phyloP scores from a whole-genome alignment of 2,113 vertebrate species.

The Meleagris gallopavo region DNA sequence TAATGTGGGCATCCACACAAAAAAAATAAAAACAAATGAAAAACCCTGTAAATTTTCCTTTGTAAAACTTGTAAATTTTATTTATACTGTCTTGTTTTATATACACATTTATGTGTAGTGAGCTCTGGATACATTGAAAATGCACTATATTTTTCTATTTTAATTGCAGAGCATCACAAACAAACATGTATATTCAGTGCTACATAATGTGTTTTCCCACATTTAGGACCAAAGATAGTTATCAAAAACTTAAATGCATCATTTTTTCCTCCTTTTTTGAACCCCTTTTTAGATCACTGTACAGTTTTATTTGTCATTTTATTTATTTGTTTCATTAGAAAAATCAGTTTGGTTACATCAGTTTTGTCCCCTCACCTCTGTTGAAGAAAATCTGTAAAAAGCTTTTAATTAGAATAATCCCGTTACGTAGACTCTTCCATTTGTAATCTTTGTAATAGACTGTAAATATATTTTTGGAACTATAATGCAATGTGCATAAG shows the following conservation, averaged over 20 bases:
- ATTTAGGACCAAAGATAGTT: constrained; percentile 99
- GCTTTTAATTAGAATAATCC: constrained; percentile 90
- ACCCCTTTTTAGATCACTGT: constrained; percentile 86
- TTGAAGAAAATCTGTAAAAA: constrained; percentile 87
- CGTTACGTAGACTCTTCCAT: constrained; percentile 95
- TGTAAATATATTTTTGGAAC: constrained; percentile 99
- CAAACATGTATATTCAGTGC: constrained; percentile 94
- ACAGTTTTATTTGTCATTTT: constrained; percentile 93
- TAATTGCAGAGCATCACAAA: constrained; percentile 92
- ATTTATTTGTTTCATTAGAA: constrained; percentile 97
- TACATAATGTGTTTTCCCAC: constrained; percentile 94
- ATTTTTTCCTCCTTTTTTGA: constrained; percentile 60
- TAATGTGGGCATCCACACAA: constrained; percentile 86
- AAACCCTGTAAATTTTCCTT: constrained; percentile 93
- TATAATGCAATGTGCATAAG: constrained; percentile 95
- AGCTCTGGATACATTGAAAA: constrained; percentile 98
- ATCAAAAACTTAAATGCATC: constrained; percentile 86
- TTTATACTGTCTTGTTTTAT: constrained; percentile 97
- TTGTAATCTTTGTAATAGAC: constrained; percentile 99
- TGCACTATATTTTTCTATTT: constrained; percentile 99
- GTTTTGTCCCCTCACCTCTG: constrained; percentile 80
- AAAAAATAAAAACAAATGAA: constrained; percentile 66
- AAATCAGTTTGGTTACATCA: constrained; percentile 88
- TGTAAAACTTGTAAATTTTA: constrained; percentile 99
- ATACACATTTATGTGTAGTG: constrained; percentile 95